Evolutionary conservation across 2,888 invertebrate genomes (phyloP), one percentile per base, ranked within the genome.

Genomic region (Aspidiotus destructor): DNA sequence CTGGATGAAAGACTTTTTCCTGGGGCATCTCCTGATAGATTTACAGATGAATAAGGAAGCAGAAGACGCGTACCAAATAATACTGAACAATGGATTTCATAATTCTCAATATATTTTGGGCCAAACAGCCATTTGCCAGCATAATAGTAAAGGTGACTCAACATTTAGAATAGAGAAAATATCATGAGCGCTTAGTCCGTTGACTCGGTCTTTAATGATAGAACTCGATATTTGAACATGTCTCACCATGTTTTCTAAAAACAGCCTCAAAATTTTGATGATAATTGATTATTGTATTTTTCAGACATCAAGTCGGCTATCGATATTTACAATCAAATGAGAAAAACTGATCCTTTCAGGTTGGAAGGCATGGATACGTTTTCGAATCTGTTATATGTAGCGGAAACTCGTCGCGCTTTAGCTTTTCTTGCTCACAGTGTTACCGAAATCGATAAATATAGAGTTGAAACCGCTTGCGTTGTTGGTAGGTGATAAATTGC

Each of bases 401-500:
- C 92, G 79, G 95, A 95, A 76, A 85, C 92, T 79, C 85, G 90
- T 75, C 91, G 89, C 73, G 93, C 96, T 77, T 81, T 99, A 73
- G 92, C 96, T 3, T 86, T 91, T 77, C 81, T 99, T 71, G 98
- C 98, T 0, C 95, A 98, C 75, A 87, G 87, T 75, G 92, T 94
- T 58, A 90, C 91, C 65, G 87, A 90, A 74, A 92, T 96, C 73
- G 96, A 99, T 78, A 97, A 97, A 79, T 99, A 96, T 77, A 82
- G 92, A 73, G 92, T 95, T 28, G 97, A 99, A 80, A 98, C 98
- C 0, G 98, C 98, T 78, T 96, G 94, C 79, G 92, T 98, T 72
- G 91, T 99, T 76, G 97, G 95, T 88, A 52, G n/a, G 55, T 55
- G n/a, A 10, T 3, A 16, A 7, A 16, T 55, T 55, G 3, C 16